phyloP scores from a whole-genome alignment of 2,888 invertebrate species.

The Branchipolynoe longqiensis region DNA sequence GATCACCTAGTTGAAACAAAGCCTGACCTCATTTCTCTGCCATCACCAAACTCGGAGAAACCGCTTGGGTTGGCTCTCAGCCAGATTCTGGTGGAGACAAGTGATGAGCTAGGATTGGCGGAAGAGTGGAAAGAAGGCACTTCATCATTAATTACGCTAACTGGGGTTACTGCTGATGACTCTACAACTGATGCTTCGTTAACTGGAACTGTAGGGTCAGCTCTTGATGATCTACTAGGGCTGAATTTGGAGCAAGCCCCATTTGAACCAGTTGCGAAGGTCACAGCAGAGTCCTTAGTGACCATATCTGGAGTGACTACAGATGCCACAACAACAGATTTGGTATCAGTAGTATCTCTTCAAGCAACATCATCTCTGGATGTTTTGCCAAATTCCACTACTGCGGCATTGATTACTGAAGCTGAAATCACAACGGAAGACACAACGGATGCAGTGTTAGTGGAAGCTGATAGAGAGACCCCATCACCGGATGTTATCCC shows the following conservation, averaged over 20 bases:
- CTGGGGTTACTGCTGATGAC: not conserved
- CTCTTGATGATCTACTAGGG: no score
- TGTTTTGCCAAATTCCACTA: no score
- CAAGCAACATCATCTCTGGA: no score
- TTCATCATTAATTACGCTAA: not conserved
- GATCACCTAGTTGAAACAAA: not conserved
- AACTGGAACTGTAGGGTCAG: not conserved
- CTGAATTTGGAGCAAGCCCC: no score
- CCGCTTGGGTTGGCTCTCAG: not conserved
- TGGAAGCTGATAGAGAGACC: no score
- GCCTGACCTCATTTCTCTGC: not conserved
- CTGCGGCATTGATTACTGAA: no score
- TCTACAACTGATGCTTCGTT: not conserved
- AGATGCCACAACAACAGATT: not conserved
- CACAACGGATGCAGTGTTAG: no score
- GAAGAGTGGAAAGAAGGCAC: not conserved
- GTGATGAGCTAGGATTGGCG: not conserved
- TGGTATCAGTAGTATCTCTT: no score
- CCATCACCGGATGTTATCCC: no score
- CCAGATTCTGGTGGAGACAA: not conserved
- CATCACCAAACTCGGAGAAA: not conserved
- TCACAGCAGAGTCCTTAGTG: not conserved
- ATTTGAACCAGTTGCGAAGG: no score
- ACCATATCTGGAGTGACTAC: not conserved
- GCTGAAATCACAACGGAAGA: no score